Conservation (phyloP, 2,797 vertebrate genomes). For the Poeciliopsis gracilis region DNA sequence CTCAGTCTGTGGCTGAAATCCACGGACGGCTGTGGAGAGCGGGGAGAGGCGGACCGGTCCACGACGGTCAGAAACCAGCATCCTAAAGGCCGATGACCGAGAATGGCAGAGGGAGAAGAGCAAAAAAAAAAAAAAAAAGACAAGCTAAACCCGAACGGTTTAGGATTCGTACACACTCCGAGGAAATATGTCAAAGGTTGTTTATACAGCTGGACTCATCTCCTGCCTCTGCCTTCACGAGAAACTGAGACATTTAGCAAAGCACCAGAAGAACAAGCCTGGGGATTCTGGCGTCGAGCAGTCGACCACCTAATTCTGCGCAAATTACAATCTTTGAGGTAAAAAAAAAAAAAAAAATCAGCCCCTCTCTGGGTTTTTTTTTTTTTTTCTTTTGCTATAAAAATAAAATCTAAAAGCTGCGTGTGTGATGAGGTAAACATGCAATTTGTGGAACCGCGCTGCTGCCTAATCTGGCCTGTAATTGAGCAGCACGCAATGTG, state of each 20-base stretch:
- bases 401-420: conserved; percentile 62
- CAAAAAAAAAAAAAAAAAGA: conserved; percentile 22
- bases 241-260: conserved; percentile 67
- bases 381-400: conserved; percentile 43
- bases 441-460: conserved; percentile 72
- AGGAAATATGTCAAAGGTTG: conserved; percentile 55
- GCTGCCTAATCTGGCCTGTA: conserved; percentile 62
- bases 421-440: conserved; percentile 65
- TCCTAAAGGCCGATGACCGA: conserved; percentile 47
- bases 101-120: conserved; percentile 25
- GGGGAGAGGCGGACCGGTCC: conserved; percentile 23
- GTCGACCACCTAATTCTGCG: conserved; percentile 53
- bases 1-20: conserved; percentile 28
- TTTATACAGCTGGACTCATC: conserved; percentile 70
- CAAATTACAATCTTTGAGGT: conserved; percentile 71
- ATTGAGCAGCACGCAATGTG: conserved; percentile 56
- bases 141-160: conserved; percentile 39
- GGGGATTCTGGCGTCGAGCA: conserved; percentile 63
- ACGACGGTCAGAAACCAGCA: conserved; percentile 38
- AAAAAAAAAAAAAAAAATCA: too few species aligned
- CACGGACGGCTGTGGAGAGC: conserved; percentile 55
- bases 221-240: conserved; percentile 47
- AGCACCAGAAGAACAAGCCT: conserved; percentile 62
- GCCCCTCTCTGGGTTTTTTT: conserved; percentile 43
- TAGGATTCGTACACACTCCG: conserved; percentile 31